Conservation (phyloP, 2,797 vertebrate species). For the Ctenochaetus hawaiiensis region DNA sequence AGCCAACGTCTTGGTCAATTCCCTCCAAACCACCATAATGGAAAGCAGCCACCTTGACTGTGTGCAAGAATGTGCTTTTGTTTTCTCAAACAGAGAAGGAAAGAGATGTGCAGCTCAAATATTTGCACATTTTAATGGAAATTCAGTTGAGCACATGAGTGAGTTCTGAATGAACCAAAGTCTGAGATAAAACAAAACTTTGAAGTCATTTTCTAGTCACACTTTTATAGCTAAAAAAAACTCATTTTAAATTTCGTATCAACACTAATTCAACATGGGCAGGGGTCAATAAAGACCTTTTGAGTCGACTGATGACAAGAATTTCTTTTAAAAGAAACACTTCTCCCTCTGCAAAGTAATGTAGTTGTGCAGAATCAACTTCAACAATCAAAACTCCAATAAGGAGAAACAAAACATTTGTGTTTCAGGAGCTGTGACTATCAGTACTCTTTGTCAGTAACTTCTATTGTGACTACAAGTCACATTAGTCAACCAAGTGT, state of each 20-base stretch:
- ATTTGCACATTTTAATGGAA: not conserved
- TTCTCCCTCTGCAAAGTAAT: not conserved
- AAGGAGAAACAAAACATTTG: too few relatives aligned
- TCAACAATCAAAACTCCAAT: too few relatives aligned
- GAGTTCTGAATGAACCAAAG: not conserved
- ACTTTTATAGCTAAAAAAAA: not conserved
- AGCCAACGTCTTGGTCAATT: slow-evolving; percentile 5
- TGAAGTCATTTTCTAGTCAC: not conserved
- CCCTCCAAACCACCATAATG: not conserved
- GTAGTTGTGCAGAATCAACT: not conserved
- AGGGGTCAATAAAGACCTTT: not conserved
- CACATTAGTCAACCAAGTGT: too few relatives aligned
- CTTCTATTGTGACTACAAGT: too few relatives aligned
- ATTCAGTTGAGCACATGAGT: slow-evolving; percentile 6
- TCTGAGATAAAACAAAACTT: not conserved
- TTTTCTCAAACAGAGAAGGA: slow-evolving; percentile 1
- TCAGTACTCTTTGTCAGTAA: too few relatives aligned
- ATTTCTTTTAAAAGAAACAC: not conserved
- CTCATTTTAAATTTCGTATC: not conserved
- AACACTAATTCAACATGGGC: not conserved
- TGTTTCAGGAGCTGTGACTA: too few relatives aligned
- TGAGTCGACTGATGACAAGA: not conserved
- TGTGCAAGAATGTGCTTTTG: slow-evolving; percentile 36
- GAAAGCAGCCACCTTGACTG: slow-evolving; percentile 6
- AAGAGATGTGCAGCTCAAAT: slow-evolving; percentile 13